These are phyloP conservation scores for Zootoca vivipara DNA, from an alignment of 2,113 vertebrate genomes.

Conservation along the genomic window DNA sequence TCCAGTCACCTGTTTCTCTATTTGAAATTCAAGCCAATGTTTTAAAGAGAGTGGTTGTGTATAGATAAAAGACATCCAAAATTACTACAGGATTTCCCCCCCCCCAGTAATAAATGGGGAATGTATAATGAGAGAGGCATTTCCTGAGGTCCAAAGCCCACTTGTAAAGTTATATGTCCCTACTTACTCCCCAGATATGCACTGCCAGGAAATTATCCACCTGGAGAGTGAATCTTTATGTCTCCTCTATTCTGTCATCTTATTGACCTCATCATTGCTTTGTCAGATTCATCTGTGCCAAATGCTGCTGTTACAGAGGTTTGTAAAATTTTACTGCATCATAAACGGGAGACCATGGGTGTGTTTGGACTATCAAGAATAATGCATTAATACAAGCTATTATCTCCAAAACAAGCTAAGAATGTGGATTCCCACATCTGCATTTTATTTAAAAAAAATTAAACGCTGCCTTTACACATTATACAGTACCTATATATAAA, in stretches of 20 bases:
- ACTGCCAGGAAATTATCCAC: slow-evolving; percentile 10
- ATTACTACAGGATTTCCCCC: slow-evolving; percentile 33
- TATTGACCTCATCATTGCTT: not conserved
- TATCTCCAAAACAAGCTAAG: not conserved
- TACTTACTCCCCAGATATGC: not conserved
- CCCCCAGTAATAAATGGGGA: slow-evolving; percentile 49
- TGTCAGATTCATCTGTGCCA: not conserved
- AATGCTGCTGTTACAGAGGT: not conserved
- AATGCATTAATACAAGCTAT: not conserved
- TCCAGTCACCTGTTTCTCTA: slow-evolving; percentile 34
- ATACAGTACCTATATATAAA: not conserved
- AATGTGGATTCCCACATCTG: not conserved
- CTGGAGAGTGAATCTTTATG: slow-evolving; percentile 10
- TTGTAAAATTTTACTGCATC: not conserved
- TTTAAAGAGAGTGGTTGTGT: not conserved
- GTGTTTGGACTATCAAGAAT: not conserved
- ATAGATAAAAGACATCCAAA: not conserved
- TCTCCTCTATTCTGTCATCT: not conserved
- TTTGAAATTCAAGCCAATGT: not conserved
- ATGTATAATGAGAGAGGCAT: slow-evolving; percentile 60
- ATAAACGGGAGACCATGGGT: not conserved
- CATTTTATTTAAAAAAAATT: not conserved
- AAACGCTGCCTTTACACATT: not conserved
- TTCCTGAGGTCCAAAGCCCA: slow-evolving; percentile 34
- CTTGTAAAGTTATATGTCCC: not conserved